Evolutionary conservation across 2,888 invertebrate species (phyloP).

Genomic region (Callyntrura guangdongensis): DNA sequence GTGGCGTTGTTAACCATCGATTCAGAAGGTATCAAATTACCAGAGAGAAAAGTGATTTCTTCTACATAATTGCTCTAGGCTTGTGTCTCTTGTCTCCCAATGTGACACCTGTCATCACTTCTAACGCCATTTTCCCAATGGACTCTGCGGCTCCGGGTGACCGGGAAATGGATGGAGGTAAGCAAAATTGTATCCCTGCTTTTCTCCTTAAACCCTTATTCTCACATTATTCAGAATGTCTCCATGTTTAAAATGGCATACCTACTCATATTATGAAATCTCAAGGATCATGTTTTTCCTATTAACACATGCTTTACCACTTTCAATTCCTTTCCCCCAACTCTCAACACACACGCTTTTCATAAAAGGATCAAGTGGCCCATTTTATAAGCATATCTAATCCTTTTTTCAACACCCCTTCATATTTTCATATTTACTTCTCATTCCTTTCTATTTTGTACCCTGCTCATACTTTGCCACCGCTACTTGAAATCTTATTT

Average conservation of each 20-base stretch:
- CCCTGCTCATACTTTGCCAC: background rate
- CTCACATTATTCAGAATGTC: background rate
- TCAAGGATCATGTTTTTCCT: conserved; percentile 9
- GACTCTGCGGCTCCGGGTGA: conserved; percentile 77
- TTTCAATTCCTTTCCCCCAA: background rate
- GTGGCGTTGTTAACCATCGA: conserved; percentile 63
- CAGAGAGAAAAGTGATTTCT: conserved; percentile 84
- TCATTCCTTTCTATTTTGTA: background rate
- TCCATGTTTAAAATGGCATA: background rate
- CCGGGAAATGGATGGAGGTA: conserved; percentile 77
- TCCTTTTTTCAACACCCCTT: conserved; percentile 34
- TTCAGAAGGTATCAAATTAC: conserved; percentile 84
- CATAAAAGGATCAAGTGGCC: conserved; percentile 60
- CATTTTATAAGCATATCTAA: conserved; percentile 48
- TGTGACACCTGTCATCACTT: conserved; percentile 84
- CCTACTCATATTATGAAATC: background rate
- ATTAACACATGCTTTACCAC: background rate
- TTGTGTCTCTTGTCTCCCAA: conserved; percentile 83
- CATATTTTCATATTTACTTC: conserved; percentile 49
- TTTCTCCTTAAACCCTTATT: conserved; percentile 11
- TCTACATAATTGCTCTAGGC: conserved; percentile 84
- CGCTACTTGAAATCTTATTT: background rate
- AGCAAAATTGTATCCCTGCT: background rate
- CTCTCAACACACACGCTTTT: conserved; percentile 40
- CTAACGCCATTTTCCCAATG: conserved; percentile 83